Evolutionary conservation across 2,888 invertebrate genomes (phyloP), one percentile per base, ranked within the genome.

Genomic region (Agrochola litura): DNA sequence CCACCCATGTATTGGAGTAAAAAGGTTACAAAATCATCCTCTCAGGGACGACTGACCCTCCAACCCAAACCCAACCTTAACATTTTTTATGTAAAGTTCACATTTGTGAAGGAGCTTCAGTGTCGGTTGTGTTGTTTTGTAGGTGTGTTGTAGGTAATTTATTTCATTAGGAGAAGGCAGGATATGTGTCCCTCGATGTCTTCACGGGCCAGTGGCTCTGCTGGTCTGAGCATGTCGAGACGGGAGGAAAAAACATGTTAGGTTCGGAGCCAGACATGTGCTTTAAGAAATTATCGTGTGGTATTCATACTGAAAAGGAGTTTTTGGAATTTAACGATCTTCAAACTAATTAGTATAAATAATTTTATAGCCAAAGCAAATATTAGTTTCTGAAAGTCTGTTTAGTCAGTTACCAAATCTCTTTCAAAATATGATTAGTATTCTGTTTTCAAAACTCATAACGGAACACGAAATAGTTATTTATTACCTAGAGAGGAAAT

Each of bases 91-190:
- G 6, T 79, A 88, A 70, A 77, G 90, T 89, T 58, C 0, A 12
- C 79, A 86, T 88, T 93, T 0, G 8, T n/a, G 25, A 79, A 66
- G 2, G 1, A 5, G 37, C 4, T 60, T 0, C 0, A 14, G 2
- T 65, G 84, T 82, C 49, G 56, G 81, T 90, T 94, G 78, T 0
- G 89, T 6, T 87, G 76, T 92, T 94, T 83, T 79, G 68, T 9
- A 30, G 37, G 76, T 88, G 79, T 66, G 76, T 69, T 70, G 77
- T 77, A 79, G 75, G 92, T 96, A 96, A 96, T 96, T 96, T 96
- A 96, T 95, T 96, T 96, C 95, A 95, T 96, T 95, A 95, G 95
- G 96, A 96, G 94, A 95, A 95, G 95, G 95, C 95, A 96, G 96
- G 95, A 95, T 95, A 95, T 94, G 93, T 96, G 96, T 96, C 96